phyloP scores from a whole-genome alignment of 1,140 invertebrate genomes.

The Cydia splendana region DNA sequence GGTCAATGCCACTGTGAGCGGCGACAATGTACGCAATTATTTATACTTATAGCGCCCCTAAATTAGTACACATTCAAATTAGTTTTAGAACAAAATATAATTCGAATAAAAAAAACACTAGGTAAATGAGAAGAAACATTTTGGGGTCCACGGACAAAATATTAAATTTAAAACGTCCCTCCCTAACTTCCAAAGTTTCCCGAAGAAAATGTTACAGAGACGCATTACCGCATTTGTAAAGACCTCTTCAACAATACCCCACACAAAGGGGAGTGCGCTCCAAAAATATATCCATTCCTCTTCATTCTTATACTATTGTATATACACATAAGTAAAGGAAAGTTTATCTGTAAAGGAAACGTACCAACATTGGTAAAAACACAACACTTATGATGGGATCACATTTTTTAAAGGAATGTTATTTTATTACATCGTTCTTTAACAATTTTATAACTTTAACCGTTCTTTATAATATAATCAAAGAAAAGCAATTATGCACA shows the following conservation, averaged over 20 bases:
- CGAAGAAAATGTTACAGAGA: conserved; percentile 9
- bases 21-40: too few species aligned
- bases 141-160: not conserved
- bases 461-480: too few species aligned
- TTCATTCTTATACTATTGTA: not conserved
- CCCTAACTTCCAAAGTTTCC: conserved; percentile 9
- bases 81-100: too few species aligned
- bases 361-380: not conserved
- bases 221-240: conserved; percentile 10
- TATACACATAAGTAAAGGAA: not conserved
- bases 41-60: too few species aligned
- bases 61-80: too few species aligned
- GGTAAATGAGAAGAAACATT: not conserved
- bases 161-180: conserved; percentile 6
- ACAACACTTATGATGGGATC: too few species aligned
- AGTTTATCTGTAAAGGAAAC: not conserved
- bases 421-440: too few species aligned
- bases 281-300: not conserved
- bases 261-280: conserved; percentile 9
- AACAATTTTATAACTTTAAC: too few species aligned
- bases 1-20: too few species aligned
- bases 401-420: too few species aligned
- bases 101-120: too few species aligned
- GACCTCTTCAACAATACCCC: not conserved
- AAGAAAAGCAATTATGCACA: too few species aligned